Evolutionary conservation across 1,140 invertebrate genomes (phyloP), one percentile per base, ranked within the genome.

Genomic region (Aplysia californica): DNA sequence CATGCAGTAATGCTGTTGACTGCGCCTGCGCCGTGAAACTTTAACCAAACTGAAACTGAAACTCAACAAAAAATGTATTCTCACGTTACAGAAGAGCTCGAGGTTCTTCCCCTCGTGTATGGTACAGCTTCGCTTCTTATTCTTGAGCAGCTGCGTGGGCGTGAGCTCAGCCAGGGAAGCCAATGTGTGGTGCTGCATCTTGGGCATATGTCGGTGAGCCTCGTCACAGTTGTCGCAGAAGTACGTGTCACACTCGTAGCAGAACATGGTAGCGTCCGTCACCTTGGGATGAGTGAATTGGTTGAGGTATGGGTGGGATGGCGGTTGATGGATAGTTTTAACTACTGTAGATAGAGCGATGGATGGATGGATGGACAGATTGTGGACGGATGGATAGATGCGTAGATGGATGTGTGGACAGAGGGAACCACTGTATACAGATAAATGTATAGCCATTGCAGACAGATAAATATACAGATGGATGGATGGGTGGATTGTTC

Each of bases 161-260:
- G 26, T 72, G 29, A 72, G 44, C 15, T 58, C 26, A 33, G 31
- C 55, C 70, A 72, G 50, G 44, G 26, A 4, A 31, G 23, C 50
- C 20, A 72, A 23, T 2, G 33, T 20, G 38, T 72, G 70, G 26
- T 58, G 3, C 44, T 59, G n/a, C 39, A 56, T 36, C 26, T 44
- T 72, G 70, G 70, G 70, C 70, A 72, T 72, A 55, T 72, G 70
- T 29, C 70, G 44, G 70, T 72, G 70, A n/a, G 41, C 39, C 23
- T 72, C 69, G 26, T 50, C 56, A 41, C 69, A 72, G 50, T 20
- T 26, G 39, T 15, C 6, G 55, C 70, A 72, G 70, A 5, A 72
- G 70, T 50, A 72, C 29, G 39, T 72, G 70, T 44, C 70, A 38
- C 70, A 72, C 26, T 72, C 70, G 55, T 56, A 72, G 55, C 70